A percentile compares a stretch with the other conserved stretches of the same genome.
Evolutionary conservation across 2,888 invertebrate genomes (phyloP).

Genomic region (Eristalinus sepulchralis): DNA sequence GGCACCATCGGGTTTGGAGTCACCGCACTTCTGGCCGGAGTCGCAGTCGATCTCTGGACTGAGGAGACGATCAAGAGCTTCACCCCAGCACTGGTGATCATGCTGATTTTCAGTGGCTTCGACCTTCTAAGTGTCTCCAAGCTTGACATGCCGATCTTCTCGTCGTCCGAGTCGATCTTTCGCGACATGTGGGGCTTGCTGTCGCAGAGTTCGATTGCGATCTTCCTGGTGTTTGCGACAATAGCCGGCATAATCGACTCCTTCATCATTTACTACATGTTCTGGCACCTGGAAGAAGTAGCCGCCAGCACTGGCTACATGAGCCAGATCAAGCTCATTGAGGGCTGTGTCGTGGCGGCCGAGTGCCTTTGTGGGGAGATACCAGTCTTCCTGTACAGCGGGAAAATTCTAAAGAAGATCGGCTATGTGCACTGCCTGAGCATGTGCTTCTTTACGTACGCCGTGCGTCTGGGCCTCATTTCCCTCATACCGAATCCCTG

Average conservation of each 20-base stretch:
- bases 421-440: slow-evolving; percentile 90
- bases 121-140: slow-evolving; percentile 86
- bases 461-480: slow-evolving; percentile 87
- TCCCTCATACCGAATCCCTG: slow-evolving; percentile 90
- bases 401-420: slow-evolving; percentile 89
- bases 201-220: slow-evolving; percentile 84
- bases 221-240: slow-evolving; percentile 88
- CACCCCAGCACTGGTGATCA: slow-evolving; percentile 87
- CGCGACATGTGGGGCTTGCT: slow-evolving; percentile 85
- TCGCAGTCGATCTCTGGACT: slow-evolving; percentile 86
- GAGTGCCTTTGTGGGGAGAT: slow-evolving; percentile 91
- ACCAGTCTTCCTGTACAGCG: slow-evolving; percentile 87
- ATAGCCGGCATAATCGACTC: slow-evolving; percentile 90
- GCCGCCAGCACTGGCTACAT: slow-evolving; percentile 85
- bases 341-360: slow-evolving; percentile 90
- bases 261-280: slow-evolving; percentile 90
- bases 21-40: slow-evolving; percentile 87
- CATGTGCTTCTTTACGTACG: slow-evolving; percentile 89
- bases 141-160: slow-evolving; percentile 85
- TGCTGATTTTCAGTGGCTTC: slow-evolving; percentile 84
- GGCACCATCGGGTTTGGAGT: slow-evolving; percentile 91
- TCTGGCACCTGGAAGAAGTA: slow-evolving; percentile 91
- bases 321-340: slow-evolving; percentile 87
- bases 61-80: slow-evolving; percentile 83
- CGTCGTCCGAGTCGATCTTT: slow-evolving; percentile 86